These are phyloP conservation scores for Hymenochirus boettgeri DNA, from an alignment of 2,113 vertebrate genomes.

Conservation along the genomic window DNA sequence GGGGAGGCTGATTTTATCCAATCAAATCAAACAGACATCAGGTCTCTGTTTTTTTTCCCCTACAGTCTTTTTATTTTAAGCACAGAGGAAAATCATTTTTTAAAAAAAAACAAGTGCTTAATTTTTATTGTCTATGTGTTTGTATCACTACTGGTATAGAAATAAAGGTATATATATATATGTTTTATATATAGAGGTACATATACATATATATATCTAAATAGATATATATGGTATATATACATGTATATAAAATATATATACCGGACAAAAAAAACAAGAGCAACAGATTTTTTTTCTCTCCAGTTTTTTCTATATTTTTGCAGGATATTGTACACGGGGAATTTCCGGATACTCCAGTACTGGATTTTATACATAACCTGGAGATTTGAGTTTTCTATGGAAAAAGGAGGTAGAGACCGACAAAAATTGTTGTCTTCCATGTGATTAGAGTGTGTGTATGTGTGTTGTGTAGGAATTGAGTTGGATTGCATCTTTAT, in stretches of 20 bases:
- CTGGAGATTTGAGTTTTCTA: constrained; percentile 24
- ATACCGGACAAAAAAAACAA: too few relatives aligned
- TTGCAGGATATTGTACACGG: constrained; percentile 30
- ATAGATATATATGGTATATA: too few relatives aligned
- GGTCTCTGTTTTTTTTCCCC: constrained; percentile 12
- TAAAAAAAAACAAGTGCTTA: constrained; percentile 32
- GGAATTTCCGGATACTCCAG: constrained; percentile 14
- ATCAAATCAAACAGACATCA: constrained; percentile 33
- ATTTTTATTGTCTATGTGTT: constrained; percentile 35
- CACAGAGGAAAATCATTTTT: constrained; percentile 30
- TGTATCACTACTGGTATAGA: constrained; percentile 12
- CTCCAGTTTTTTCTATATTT: constrained; percentile 35
- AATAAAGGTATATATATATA: too few relatives aligned
- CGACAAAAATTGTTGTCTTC: not conserved
- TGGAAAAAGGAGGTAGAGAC: constrained; percentile 16
- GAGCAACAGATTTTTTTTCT: too few relatives aligned
- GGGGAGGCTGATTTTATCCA: constrained; percentile 24
- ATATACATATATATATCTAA: too few relatives aligned
- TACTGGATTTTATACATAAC: constrained; percentile 38
- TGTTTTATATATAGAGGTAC: too few relatives aligned
- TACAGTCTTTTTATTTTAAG: constrained; percentile 27
- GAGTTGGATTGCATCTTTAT: not conserved
- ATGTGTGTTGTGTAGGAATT: not conserved
- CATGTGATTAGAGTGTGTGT: too few relatives aligned
- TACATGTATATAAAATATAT: too few relatives aligned